These are phyloP conservation scores for Sternotherus odoratus DNA, from an alignment of 2,797 vertebrate genomes.

Conservation along the genomic window DNA sequence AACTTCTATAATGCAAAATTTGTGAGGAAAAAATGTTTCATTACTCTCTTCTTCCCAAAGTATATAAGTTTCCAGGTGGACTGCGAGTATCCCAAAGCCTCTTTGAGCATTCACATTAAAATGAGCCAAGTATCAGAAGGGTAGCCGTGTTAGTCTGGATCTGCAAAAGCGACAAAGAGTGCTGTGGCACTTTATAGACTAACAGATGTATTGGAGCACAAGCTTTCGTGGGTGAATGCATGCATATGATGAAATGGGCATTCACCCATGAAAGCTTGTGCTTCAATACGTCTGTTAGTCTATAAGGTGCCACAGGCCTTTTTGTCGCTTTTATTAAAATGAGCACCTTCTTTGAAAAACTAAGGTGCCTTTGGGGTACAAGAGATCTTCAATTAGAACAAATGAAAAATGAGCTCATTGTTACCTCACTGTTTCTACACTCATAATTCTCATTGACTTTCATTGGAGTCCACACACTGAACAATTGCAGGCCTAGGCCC, in stretches of 20 bases:
- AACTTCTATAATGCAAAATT: not conserved
- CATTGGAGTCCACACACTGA: not conserved
- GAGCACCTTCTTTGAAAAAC: not conserved
- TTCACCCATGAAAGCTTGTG: too few relatives aligned
- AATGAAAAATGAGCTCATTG: not conserved
- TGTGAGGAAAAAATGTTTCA: not conserved
- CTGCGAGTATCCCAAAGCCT: not conserved
- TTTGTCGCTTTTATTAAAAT: not conserved
- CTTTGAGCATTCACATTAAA: not conserved
- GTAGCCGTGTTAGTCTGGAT: too few relatives aligned
- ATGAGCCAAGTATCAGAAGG: not conserved
- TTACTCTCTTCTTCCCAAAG: not conserved
- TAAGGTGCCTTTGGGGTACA: not conserved
- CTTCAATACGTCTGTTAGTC: too few relatives aligned
- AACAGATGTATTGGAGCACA: too few relatives aligned
- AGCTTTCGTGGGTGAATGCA: too few relatives aligned
- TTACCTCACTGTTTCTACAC: not conserved
- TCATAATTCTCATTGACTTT: not conserved
- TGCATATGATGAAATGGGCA: too few relatives aligned
- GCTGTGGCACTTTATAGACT: too few relatives aligned
- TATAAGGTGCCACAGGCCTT: too few relatives aligned
- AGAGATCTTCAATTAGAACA: not conserved
- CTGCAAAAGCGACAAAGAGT: too few relatives aligned
- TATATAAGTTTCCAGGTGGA: not conserved
- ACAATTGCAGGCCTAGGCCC: not conserved